Percentiles rank a stretch among this genome's conserved stretches.
These are phyloP conservation scores for Anthoscopus minutus DNA, from an alignment of 2,113 vertebrate species.

Conservation along the genomic window DNA sequence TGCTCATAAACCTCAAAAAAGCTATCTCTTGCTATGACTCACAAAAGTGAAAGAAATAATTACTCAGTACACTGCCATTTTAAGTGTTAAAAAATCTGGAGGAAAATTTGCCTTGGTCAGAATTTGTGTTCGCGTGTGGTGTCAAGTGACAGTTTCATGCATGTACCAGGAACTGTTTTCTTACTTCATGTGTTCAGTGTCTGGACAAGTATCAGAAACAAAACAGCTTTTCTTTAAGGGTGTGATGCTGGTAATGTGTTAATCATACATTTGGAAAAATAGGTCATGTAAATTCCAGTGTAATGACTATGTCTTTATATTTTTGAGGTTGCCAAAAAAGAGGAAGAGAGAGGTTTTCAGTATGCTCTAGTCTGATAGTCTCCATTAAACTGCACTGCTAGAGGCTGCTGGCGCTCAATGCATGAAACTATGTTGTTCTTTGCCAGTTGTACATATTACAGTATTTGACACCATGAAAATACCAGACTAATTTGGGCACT, in stretches of 20 bases:
- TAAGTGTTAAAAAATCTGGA: not conserved
- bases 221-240: slow-evolving; percentile 45
- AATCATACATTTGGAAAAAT: slow-evolving; percentile 38
- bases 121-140: not conserved
- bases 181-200: slow-evolving; percentile 19
- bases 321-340: slow-evolving; percentile 33
- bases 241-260: slow-evolving; percentile 15
- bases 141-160: not conserved
- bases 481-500: slow-evolving; percentile 31
- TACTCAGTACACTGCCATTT: not conserved
- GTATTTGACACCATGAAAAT: slow-evolving; percentile 50
- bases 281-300: slow-evolving; percentile 46
- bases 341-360: slow-evolving; percentile 30
- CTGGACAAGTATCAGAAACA: slow-evolving; percentile 41
- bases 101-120: slow-evolving; percentile 2
- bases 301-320: slow-evolving; percentile 34
- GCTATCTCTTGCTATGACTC: not conserved
- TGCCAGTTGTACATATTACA: slow-evolving; percentile 32
- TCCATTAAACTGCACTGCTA: not conserved
- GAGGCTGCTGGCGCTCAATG: slow-evolving; percentile 15
- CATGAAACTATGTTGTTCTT: slow-evolving; percentile 13
- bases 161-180: not conserved
- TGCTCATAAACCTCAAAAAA: not conserved
- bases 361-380: not conserved
- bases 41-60: slow-evolving; percentile 11